phyloP scores from a whole-genome alignment of 2,113 vertebrate species.

The Bubo blakistoni region DNA sequence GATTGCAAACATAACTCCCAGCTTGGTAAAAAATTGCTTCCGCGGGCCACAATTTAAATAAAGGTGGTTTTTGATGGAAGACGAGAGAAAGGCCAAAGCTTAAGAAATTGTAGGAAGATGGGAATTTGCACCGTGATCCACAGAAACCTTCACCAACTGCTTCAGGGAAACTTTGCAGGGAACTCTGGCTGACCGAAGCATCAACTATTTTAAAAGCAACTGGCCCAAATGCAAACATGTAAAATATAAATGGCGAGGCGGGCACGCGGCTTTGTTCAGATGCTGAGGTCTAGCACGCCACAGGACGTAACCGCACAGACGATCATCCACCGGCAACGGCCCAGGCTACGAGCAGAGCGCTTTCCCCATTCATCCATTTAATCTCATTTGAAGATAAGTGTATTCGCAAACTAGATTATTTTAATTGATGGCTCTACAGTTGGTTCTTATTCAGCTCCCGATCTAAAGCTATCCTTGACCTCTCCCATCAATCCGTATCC shows the following conservation, averaged over 20 bases:
- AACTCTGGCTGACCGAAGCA: background rate
- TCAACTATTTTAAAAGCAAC: background rate
- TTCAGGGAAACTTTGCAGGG: background rate
- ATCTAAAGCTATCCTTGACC: background rate
- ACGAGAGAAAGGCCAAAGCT: background rate
- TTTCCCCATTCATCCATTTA: background rate
- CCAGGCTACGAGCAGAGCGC: background rate
- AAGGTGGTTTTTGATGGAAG: background rate
- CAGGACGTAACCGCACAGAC: background rate
- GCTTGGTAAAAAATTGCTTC: background rate
- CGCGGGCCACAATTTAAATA: background rate
- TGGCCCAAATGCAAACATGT: background rate
- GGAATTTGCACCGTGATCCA: fast-evolving
- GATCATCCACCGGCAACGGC: background rate
- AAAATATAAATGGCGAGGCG: fast-evolving
- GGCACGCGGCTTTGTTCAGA: background rate
- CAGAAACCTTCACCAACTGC: background rate
- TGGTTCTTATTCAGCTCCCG: background rate
- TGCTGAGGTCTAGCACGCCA: fast-evolving
- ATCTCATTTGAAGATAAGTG: conserved; percentile 1
- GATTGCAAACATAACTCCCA: background rate
- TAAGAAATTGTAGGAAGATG: background rate
- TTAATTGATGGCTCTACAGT: conserved; percentile 21
- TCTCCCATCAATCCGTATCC: background rate
- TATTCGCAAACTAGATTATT: conserved; percentile 17